These are phyloP conservation scores for Zosterops lateralis DNA, from an alignment of 2,113 vertebrate species.

Conservation along the genomic window DNA sequence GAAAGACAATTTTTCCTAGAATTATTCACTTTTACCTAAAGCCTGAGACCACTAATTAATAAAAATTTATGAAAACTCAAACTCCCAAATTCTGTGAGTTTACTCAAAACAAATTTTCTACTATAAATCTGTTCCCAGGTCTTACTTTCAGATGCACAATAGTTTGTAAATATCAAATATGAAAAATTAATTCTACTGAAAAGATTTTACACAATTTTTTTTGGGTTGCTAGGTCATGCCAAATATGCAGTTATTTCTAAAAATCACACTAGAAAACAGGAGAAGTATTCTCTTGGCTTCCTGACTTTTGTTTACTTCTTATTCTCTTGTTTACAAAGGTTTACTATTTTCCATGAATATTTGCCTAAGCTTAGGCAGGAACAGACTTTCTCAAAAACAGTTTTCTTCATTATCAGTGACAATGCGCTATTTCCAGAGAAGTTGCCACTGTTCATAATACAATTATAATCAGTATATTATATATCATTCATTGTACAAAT, in stretches of 20 bases:
- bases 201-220: not conserved
- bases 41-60: not conserved
- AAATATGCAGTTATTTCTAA: constrained; percentile 25
- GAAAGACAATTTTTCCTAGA: not conserved
- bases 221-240: not conserved
- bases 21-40: not conserved
- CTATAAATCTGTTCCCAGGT: not conserved
- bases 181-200: not conserved
- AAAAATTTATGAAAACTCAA: not conserved
- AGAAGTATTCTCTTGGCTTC: constrained; percentile 8
- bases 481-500: not conserved
- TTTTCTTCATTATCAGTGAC: constrained; percentile 44
- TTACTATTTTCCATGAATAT: constrained; percentile 43
- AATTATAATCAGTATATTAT: not conserved
- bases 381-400: constrained; percentile 51
- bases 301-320: constrained; percentile 20
- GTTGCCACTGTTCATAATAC: not conserved
- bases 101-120: not conserved
- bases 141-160: not conserved
- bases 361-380: constrained; percentile 45
- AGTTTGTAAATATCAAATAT: not conserved
- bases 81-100: not conserved
- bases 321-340: constrained; percentile 48
- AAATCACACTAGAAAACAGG: constrained; percentile 6
- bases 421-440: constrained; percentile 53